These are phyloP conservation scores for Caenorhabditis sp. DNA, from an alignment of 2,888 invertebrate genomes.

Conservation along the genomic window DNA sequence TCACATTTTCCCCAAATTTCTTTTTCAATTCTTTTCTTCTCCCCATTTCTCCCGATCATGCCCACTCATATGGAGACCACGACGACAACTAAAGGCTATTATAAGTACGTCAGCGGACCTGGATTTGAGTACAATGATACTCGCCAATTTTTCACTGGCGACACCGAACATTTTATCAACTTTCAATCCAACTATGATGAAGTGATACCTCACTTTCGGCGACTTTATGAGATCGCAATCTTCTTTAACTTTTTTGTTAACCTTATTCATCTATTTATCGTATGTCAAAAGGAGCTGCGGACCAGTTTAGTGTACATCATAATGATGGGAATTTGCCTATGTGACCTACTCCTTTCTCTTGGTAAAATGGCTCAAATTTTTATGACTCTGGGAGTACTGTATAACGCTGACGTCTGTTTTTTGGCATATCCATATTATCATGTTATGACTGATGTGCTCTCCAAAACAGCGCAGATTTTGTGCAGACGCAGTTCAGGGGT, in stretches of 20 bases:
- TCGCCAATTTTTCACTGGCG: no score
- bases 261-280: background rate
- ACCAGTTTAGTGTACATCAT: background rate
- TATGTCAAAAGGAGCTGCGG: background rate
- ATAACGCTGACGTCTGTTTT: background rate
- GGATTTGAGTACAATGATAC: no score
- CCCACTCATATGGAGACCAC: no score
- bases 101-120: no score
- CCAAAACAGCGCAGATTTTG: background rate
- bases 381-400: background rate
- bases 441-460: background rate
- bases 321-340: constrained; percentile 11
- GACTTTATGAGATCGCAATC: background rate
- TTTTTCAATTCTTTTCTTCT: no score
- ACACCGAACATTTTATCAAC: no score
- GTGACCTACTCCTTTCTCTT: background rate
- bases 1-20: no score
- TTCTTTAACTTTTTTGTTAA: background rate
- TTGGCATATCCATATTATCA: background rate
- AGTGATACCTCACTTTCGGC: no score
- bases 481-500: background rate
- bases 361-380: background rate
- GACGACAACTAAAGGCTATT: no score
- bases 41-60: no score
- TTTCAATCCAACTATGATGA: no score